phyloP scores from a whole-genome alignment of 2,888 invertebrate species.

The Odontocolon sp. region DNA sequence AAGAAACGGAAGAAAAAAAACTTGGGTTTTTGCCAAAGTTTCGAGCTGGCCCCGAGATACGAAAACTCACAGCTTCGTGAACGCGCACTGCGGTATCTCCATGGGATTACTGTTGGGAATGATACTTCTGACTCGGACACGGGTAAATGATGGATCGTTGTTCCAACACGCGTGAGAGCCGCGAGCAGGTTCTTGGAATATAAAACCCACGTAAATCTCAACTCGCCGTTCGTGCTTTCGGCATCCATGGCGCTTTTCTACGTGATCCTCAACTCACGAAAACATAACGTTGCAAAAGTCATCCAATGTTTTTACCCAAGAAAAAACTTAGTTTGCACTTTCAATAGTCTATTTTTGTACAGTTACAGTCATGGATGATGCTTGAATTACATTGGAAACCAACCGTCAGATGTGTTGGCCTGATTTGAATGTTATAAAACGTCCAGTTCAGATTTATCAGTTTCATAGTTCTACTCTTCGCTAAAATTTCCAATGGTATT shows the following conservation, averaged over 20 bases:
- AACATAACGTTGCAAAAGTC: too few relatives aligned
- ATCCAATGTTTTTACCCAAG: neutral
- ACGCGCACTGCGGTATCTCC: slow-evolving; percentile 65
- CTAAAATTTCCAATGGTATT: too few relatives aligned
- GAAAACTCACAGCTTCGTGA: slow-evolving; percentile 30
- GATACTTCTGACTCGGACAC: slow-evolving; percentile 76
- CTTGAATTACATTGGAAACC: too few relatives aligned
- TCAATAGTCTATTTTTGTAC: slow-evolving; percentile 6
- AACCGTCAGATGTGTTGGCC: too few relatives aligned
- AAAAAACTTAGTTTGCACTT: slow-evolving; percentile 61
- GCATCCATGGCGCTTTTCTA: slow-evolving; percentile 26
- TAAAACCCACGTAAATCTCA: slow-evolving; percentile 78
- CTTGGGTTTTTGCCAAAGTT: slow-evolving; percentile 70
- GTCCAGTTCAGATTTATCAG: too few relatives aligned
- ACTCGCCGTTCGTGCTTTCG: slow-evolving; percentile 58
- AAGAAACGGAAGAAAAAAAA: slow-evolving; percentile 51
- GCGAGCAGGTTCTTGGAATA: slow-evolving; percentile 67
- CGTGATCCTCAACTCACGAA: slow-evolving; percentile 36
- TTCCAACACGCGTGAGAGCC: slow-evolving; percentile 53
- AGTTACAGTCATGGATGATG: neutral
- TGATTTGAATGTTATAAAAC: too few relatives aligned
- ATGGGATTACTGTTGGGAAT: slow-evolving; percentile 73
- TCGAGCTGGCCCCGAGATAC: slow-evolving; percentile 65
- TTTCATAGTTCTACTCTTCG: too few relatives aligned
- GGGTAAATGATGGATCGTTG: slow-evolving; percentile 79